Base-by-base conservation (phyloP, 1,140 invertebrate genomes). In the Protaetia brevitarsis region DNA sequence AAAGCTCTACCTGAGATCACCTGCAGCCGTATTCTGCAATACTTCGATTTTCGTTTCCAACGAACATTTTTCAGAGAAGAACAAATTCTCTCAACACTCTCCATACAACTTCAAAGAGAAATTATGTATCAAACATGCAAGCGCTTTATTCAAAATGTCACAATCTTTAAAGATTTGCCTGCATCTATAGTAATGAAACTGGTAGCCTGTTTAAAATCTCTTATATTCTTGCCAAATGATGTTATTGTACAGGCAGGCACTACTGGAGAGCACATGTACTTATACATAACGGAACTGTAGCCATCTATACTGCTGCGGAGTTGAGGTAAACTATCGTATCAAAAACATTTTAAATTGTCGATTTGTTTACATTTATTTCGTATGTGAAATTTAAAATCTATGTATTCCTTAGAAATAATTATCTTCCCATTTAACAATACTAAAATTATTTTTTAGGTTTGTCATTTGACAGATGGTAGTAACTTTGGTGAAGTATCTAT, bases 201-300 rank as follows among this genome's bases (percentile, higher is more conserved):
- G 0, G 72, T 74, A 2, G 64, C 65, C 5, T 58, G 68, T 37
- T 27, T 76, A 30, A 69, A 66, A 16, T 66, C 68, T 1, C 68
- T 73, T 66, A 70, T 76, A 51, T 74, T 63, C 45, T 56, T 76
- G 19, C 67, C 69, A 11, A 72, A 73, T 34, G 74, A 76, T 66
- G 61, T 74, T n/a, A 83, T 87, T 19, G 74, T 84, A 3, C 80
- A 81, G 69, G 83, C 83, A 2, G 82, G 82, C 0, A 79, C 78
- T 27, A 72, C 78, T 13, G 85, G 84, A 7, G 80, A 84, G 36
- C 83, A 80, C 64, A 86, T 87, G 83, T 87, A 79, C 69, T 86
- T 67, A 76, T 86, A 8, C 79, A 79, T 1, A 79, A 74, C 34
- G 85, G 85, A 13, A 83, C 82, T 2, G 83, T 86, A 0, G 82